These are phyloP conservation scores for Pristionchus fissidentatus DNA, from an alignment of 2,888 invertebrate genomes.

Conservation along the genomic window DNA sequence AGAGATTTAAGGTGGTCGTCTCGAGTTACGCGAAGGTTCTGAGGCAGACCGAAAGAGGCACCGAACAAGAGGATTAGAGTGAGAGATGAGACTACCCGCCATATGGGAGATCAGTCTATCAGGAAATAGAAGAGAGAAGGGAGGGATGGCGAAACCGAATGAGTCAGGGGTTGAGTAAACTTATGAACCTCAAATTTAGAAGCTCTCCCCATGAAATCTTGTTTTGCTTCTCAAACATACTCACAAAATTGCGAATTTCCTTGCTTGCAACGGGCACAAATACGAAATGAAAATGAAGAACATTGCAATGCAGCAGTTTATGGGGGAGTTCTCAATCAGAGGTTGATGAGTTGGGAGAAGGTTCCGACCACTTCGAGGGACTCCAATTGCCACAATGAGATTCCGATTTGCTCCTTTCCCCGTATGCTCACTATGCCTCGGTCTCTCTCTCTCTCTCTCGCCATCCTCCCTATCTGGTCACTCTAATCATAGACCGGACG, in stretches of 20 bases:
- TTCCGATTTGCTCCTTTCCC: too few species aligned
- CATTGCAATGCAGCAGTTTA: neutral
- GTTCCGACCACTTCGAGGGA: too few species aligned
- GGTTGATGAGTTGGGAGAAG: neutral
- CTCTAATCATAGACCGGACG: slow-evolving; percentile 46
- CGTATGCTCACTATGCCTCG: slow-evolving; percentile 3
- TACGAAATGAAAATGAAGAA: neutral
- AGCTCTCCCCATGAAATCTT: too few species aligned
- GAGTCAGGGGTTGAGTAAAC: too few species aligned
- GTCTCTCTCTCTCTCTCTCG: neutral
- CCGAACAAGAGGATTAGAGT: slow-evolving; percentile 29
- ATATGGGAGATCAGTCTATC: slow-evolving; percentile 31
- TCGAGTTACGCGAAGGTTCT: slow-evolving; percentile 32
- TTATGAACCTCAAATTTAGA: too few species aligned
- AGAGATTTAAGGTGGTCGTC: slow-evolving; percentile 31
- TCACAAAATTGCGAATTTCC: neutral
- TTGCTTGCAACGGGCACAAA: neutral
- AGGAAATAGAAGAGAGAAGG: neutral
- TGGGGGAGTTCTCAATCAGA: neutral
- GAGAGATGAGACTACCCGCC: neutral
- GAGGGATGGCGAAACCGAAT: slow-evolving; percentile 1
- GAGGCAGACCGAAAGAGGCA: slow-evolving; percentile 26
- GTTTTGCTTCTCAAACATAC: neutral
- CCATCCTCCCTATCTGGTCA: slow-evolving; percentile 13
- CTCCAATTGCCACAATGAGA: too few species aligned